phyloP scores from a whole-genome alignment of 2,113 vertebrate species.

The Rhinolophus sinicus region DNA sequence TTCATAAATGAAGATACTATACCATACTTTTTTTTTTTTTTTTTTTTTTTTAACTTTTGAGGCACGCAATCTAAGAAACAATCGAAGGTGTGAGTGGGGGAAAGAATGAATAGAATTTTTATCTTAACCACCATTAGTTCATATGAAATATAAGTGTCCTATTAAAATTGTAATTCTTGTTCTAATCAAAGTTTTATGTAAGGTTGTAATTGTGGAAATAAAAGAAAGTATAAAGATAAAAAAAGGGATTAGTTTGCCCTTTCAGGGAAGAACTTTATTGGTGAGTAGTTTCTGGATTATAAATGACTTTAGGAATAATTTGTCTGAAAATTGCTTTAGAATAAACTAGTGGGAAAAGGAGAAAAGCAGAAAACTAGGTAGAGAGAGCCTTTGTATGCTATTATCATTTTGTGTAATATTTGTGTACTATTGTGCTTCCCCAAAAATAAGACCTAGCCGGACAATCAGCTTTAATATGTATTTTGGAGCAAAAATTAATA shows the following conservation, averaged over 20 bases:
- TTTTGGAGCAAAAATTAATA: no score
- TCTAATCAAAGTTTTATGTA: slow-evolving; percentile 16
- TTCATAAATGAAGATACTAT: neutral
- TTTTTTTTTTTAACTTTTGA: neutral
- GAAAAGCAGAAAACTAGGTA: neutral
- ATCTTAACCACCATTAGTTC: neutral
- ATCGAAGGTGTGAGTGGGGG: neutral
- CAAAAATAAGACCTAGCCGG: no score
- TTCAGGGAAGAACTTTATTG: neutral
- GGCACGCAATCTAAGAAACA: neutral
- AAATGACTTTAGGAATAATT: slow-evolving; percentile 1
- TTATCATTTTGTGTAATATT: neutral
- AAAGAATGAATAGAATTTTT: neutral
- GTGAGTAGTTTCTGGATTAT: neutral
- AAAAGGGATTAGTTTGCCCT: neutral
- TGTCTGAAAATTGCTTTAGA: neutral
- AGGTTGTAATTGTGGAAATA: neutral
- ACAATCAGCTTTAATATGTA: no score
- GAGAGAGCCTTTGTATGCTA: neutral
- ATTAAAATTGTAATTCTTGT: neutral
- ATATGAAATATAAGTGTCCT: neutral
- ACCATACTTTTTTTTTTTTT: neutral
- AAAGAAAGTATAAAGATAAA: slow-evolving; percentile 48
- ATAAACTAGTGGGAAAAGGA: neutral
- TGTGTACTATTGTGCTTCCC: neutral